Conservation (phyloP, 1,140 invertebrate genomes). For the Drosophila ananassae region DNA sequence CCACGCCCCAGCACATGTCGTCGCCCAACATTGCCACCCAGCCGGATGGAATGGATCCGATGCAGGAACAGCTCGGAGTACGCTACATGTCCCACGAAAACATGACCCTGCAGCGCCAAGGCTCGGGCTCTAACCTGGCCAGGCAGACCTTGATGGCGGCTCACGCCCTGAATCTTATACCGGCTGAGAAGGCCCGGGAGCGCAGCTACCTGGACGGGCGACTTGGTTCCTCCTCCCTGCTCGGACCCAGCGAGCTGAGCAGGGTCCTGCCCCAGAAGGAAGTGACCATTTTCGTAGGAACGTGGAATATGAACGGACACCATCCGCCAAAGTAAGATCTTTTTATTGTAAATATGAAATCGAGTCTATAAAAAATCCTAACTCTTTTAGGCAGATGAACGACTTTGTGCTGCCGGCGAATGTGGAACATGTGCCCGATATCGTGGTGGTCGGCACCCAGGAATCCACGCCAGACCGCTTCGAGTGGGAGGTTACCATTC, state of each 20-base stretch:
- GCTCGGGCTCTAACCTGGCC: constrained; percentile 85
- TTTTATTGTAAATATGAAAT: neutral
- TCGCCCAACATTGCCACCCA: constrained; percentile 81
- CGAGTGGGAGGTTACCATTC: constrained; percentile 95
- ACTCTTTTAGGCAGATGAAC: constrained; percentile 88
- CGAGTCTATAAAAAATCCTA: neutral
- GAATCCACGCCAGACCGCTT: constrained; percentile 93
- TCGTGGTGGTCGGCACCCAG: constrained; percentile 96
- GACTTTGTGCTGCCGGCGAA: constrained; percentile 94
- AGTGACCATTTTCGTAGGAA: constrained; percentile 94
- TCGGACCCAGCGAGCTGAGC: constrained; percentile 93
- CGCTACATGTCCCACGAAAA: constrained; percentile 82
- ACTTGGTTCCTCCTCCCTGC: constrained; percentile 90
- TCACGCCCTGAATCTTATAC: constrained; percentile 91
- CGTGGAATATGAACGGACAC: constrained; percentile 98
- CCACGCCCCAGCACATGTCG: constrained; percentile 81
- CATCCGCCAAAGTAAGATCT: constrained; percentile 87
- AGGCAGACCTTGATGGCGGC: constrained; percentile 90
- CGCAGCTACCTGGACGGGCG: constrained; percentile 92
- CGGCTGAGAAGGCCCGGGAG: constrained; percentile 90
- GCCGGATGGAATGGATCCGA: constrained; percentile 52
- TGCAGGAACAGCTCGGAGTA: constrained; percentile 48
- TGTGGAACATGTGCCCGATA: constrained; percentile 94
- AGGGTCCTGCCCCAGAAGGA: constrained; percentile 93
- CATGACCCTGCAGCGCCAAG: constrained; percentile 69